These are phyloP conservation scores for Siniperca chuatsi DNA, from an alignment of 2,113 vertebrate species.

Conservation along the genomic window DNA sequence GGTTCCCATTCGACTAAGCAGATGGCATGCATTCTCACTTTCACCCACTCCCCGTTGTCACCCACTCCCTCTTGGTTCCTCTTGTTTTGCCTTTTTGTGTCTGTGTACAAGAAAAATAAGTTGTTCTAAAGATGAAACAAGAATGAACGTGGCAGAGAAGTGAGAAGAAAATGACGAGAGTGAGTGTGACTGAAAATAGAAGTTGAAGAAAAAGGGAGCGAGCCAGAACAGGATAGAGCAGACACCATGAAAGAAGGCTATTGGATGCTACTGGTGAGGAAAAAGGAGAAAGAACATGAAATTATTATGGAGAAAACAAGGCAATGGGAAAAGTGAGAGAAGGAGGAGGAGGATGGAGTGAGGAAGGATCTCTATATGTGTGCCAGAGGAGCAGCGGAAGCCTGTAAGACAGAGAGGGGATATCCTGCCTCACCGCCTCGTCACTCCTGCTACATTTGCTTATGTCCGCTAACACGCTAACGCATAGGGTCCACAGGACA, in stretches of 20 bases:
- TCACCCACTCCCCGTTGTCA: slow-evolving; percentile 58
- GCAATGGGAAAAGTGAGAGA: slow-evolving; percentile 52
- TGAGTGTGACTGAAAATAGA: slow-evolving; percentile 27
- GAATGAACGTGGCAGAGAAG: slow-evolving; percentile 8
- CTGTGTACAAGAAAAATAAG: background rate
- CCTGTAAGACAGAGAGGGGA: slow-evolving; percentile 79
- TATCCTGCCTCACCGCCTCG: slow-evolving; percentile 73
- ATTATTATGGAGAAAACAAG: slow-evolving; percentile 26
- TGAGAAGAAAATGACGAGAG: slow-evolving; percentile 22
- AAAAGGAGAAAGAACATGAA: slow-evolving; percentile 11
- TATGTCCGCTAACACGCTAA: slow-evolving; percentile 49
- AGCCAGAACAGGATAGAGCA: background rate
- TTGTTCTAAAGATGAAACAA: slow-evolving; percentile 32
- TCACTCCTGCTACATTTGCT: slow-evolving; percentile 51
- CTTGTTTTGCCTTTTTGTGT: slow-evolving; percentile 47
- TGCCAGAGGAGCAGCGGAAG: slow-evolving; percentile 76
- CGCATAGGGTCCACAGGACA: slow-evolving; percentile 63
- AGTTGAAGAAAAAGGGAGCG: background rate
- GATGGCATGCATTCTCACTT: slow-evolving; percentile 67
- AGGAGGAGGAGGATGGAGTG: slow-evolving; percentile 39
- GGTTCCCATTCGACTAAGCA: slow-evolving; percentile 41
- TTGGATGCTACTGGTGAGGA: background rate
- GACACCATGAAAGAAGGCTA: background rate
- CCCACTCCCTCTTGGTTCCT: slow-evolving; percentile 23
- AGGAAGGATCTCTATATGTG: slow-evolving; percentile 68